Conservation (phyloP, 2,888 invertebrate species). For the Octonoba sinensis region DNA sequence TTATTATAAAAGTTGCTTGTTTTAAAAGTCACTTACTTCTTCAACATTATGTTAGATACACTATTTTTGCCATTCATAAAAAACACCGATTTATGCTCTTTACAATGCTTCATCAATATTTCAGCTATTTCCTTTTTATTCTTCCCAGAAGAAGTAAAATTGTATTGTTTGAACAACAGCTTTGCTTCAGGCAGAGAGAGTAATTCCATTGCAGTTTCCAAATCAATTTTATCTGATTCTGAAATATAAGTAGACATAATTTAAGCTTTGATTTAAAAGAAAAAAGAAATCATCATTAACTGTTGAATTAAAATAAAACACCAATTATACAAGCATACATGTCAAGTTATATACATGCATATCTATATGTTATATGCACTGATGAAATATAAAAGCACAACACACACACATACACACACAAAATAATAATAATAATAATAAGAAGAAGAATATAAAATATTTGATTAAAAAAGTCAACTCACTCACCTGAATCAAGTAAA, state of each 20-base stretch:
- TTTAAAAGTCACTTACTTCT: conserved; percentile 59
- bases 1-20: no score
- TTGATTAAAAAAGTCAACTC: no score
- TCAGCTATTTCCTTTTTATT: conserved; percentile 51
- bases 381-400: conserved; percentile 1
- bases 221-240: conserved; percentile 67
- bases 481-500: conserved; percentile 51
- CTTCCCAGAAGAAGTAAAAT: conserved; percentile 55
- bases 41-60: conserved; percentile 35
- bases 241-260: background rate
- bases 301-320: background rate
- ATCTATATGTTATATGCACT: background rate
- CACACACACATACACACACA: background rate
- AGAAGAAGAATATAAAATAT: background rate
- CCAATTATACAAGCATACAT: background rate
- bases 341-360: background rate
- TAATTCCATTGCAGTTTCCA: conserved; percentile 69
- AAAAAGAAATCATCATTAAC: background rate
- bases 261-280: background rate
- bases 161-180: conserved; percentile 69
- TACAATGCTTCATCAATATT: conserved; percentile 69
- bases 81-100: conserved; percentile 67
- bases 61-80: conserved; percentile 43
- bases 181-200: conserved; percentile 71
- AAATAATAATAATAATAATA: background rate